These are phyloP conservation scores for Wasmannia auropunctata DNA, from an alignment of 1,140 invertebrate genomes.

Conservation along the genomic window DNA sequence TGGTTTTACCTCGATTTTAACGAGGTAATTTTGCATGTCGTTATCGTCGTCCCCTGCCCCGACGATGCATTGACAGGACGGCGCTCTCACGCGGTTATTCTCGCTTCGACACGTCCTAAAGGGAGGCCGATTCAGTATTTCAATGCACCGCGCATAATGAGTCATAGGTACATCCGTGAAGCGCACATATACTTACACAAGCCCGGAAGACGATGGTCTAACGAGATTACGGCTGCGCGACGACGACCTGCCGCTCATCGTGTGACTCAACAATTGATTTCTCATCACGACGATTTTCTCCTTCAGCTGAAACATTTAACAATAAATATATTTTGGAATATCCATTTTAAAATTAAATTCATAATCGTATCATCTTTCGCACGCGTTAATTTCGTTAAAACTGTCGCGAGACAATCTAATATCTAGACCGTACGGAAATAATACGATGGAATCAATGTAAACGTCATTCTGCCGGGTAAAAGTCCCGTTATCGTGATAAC, in stretches of 20 bases:
- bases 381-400: constrained; percentile 1
- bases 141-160: constrained; percentile 36
- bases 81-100: constrained; percentile 75
- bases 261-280: constrained; percentile 81
- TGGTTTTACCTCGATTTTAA: constrained; percentile 78
- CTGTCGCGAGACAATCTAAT: neutral
- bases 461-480: neutral
- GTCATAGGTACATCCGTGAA: constrained; percentile 9
- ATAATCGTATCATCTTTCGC: neutral
- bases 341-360: neutral
- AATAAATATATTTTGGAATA: neutral
- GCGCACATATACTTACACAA: constrained; percentile 72
- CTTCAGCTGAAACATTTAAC: constrained; percentile 76
- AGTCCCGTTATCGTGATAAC: neutral
- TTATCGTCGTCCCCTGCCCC: constrained; percentile 68
- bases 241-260: constrained; percentile 76
- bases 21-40: constrained; percentile 65
- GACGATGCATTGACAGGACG: constrained; percentile 73
- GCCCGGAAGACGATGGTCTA: constrained; percentile 75
- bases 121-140: constrained; percentile 62
- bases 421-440: neutral
- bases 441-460: neutral
- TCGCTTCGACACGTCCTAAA: constrained; percentile 82
- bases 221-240: constrained; percentile 69
- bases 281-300: constrained; percentile 79